Evolutionary conservation across 1,140 invertebrate species (phyloP).

Genomic region (Orius laevigatus): DNA sequence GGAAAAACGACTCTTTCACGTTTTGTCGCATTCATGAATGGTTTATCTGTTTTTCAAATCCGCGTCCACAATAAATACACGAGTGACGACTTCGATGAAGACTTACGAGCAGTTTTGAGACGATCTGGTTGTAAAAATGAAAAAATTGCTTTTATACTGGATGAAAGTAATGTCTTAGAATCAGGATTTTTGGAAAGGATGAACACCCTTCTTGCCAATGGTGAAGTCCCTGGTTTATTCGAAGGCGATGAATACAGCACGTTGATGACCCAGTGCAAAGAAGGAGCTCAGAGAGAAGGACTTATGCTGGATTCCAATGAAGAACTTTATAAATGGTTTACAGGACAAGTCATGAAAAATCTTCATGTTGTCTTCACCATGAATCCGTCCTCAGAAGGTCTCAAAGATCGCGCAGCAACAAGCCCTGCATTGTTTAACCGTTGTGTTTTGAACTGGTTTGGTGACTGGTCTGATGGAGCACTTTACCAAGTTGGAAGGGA

Average conservation of each 20-base stretch:
- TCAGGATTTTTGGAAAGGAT: conserved; percentile 97
- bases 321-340: conserved; percentile 98
- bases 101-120: conserved; percentile 80
- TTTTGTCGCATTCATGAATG: conserved; percentile 99
- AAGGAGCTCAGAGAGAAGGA: conserved; percentile 93
- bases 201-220: conserved; percentile 97
- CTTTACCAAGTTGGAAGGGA: conserved; percentile 87
- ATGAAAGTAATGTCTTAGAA: conserved; percentile 97
- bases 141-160: conserved; percentile 97
- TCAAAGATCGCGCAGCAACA: conserved; percentile 95
- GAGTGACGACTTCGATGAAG: conserved; percentile 97
- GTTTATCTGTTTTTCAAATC: conserved; percentile 94
- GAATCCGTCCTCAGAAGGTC: conserved; percentile 96
- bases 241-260: conserved; percentile 94
- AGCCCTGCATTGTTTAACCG: conserved; percentile 98
- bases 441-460: conserved; percentile 99
- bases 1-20: conserved; percentile 97
- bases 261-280: conserved; percentile 98
- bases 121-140: conserved; percentile 94
- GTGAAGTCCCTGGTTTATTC: conserved; percentile 89
- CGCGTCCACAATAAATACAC: conserved; percentile 99
- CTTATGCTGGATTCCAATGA: conserved; percentile 97
- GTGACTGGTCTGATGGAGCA: conserved; percentile 97
- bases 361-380: conserved; percentile 99
- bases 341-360: conserved; percentile 96